phyloP scores from a whole-genome alignment of 2,888 invertebrate genomes.

The Torymus auratus region DNA sequence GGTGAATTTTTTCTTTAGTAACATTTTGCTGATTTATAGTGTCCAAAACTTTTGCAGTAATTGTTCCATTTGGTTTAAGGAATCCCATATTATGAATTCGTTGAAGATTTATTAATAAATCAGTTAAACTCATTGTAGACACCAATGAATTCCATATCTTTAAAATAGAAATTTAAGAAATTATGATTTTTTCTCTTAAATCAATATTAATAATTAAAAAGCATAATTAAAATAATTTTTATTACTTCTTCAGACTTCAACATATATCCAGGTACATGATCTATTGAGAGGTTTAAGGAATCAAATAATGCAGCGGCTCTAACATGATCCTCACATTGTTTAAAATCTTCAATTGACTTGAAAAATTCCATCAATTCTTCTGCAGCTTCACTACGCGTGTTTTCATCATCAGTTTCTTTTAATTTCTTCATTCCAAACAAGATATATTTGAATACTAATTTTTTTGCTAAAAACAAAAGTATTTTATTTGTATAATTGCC shows the following conservation, averaged over 20 bases:
- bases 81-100: slow-evolving; percentile 82
- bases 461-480: slow-evolving; percentile 61
- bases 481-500: no score
- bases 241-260: slow-evolving; percentile 82
- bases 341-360: slow-evolving; percentile 68
- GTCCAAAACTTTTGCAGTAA: slow-evolving; percentile 79
- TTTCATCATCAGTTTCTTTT: slow-evolving; percentile 63
- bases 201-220: no score
- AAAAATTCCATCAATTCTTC: slow-evolving; percentile 71
- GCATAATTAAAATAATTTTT: background rate
- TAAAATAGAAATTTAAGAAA: slow-evolving; percentile 34
- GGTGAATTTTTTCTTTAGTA: slow-evolving; percentile 76
- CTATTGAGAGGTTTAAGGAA: slow-evolving; percentile 80
- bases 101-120: slow-evolving; percentile 79
- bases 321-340: slow-evolving; percentile 76
- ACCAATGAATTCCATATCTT: slow-evolving; percentile 83
- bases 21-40: slow-evolving; percentile 78
- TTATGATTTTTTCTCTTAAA: slow-evolving; percentile 15
- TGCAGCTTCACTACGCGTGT: slow-evolving; percentile 70
- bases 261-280: slow-evolving; percentile 84
- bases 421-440: slow-evolving; percentile 79
- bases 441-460: slow-evolving; percentile 76
- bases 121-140: slow-evolving; percentile 78
- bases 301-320: slow-evolving; percentile 78
- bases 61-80: slow-evolving; percentile 78